These are phyloP conservation scores for Glossophaga mutica DNA, from an alignment of 2,797 vertebrate genomes.

Conservation along the genomic window DNA sequence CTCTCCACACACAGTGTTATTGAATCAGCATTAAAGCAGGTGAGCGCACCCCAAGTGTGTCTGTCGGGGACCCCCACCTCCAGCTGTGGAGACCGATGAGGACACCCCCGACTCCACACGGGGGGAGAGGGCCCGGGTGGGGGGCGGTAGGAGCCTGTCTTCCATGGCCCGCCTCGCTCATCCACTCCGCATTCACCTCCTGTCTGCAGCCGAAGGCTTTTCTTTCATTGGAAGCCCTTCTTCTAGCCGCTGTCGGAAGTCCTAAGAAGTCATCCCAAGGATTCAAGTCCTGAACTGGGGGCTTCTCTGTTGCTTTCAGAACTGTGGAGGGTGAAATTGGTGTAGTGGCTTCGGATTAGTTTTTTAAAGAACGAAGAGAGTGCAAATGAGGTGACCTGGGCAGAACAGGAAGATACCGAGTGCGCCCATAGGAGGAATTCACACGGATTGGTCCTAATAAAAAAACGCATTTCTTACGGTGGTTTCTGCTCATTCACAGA, in stretches of 20 bases:
- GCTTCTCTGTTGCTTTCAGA: background rate
- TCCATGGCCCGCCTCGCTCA: no score
- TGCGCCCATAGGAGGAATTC: background rate
- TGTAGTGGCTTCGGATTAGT: background rate
- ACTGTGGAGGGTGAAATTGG: background rate
- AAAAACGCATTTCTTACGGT: background rate
- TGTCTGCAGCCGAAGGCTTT: background rate
- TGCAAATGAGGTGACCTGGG: no score
- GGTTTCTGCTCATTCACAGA: background rate
- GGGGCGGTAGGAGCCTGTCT: accelerated
- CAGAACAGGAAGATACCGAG: background rate
- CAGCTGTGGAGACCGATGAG: no score
- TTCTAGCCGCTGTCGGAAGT: background rate
- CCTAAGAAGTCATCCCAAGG: background rate
- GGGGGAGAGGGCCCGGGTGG: accelerated
- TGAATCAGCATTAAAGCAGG: no score
- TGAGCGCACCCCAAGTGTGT: no score
- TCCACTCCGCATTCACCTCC: background rate
- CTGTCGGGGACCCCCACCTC: no score
- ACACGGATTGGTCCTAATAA: background rate
- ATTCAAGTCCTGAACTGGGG: background rate
- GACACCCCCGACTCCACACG: background rate
- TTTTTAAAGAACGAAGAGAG: background rate
- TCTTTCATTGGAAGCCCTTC: background rate
- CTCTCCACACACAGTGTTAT: no score